Percentiles rank a stretch among this genome's conserved stretches.
These are phyloP conservation scores for Pseudotriccus pelzelni DNA, from an alignment of 2,797 vertebrate genomes.

Conservation along the genomic window DNA sequence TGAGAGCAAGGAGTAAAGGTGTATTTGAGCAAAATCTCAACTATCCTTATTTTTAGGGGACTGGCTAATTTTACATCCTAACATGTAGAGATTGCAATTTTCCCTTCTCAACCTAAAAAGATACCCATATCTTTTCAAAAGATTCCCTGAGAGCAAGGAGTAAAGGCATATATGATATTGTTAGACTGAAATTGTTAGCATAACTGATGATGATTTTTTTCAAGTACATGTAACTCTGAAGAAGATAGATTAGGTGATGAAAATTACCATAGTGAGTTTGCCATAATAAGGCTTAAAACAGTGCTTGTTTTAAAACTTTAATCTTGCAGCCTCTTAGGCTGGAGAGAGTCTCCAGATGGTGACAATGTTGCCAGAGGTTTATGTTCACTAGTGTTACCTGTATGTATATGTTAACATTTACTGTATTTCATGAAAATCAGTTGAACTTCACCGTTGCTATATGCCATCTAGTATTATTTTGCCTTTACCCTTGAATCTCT, in stretches of 20 bases:
- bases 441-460: neutral
- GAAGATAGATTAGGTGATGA: neutral
- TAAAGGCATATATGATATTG: neutral
- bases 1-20: neutral
- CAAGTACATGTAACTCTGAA: neutral
- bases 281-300: neutral
- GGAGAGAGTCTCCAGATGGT: neutral
- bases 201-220: neutral
- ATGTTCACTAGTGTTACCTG: neutral
- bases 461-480: neutral
- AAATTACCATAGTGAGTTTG: neutral
- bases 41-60: neutral
- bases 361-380: neutral
- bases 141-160: too few species aligned
- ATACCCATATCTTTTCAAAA: neutral
- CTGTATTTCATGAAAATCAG: neutral
- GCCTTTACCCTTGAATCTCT: neutral
- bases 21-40: neutral
- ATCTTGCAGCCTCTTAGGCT: neutral
- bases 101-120: neutral
- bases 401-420: neutral
- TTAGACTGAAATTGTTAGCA: neutral
- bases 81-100: neutral
- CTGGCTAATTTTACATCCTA: neutral
- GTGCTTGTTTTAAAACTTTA: neutral